These are phyloP conservation scores for Vicugna pacos DNA, from an alignment of 2,113 vertebrate species.

Conservation along the genomic window DNA sequence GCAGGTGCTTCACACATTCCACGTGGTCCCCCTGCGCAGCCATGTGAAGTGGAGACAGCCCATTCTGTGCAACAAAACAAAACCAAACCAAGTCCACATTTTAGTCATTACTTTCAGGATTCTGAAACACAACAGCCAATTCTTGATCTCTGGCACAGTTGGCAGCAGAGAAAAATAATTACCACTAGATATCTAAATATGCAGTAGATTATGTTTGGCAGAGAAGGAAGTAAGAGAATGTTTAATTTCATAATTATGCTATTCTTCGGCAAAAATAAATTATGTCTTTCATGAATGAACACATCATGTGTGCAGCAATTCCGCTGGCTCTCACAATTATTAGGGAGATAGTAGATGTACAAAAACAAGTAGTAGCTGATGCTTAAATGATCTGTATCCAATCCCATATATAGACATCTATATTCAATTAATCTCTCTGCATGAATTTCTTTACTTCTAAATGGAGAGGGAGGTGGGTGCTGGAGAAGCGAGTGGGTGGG, in stretches of 20 bases:
- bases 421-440: not conserved
- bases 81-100: not conserved
- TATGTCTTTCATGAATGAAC: not conserved
- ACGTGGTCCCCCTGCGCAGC: slow-evolving; percentile 98
- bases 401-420: not conserved
- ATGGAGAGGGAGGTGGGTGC: too few relatives aligned
- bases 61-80: slow-evolving; percentile 89
- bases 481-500: not conserved
- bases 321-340: not conserved
- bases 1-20: slow-evolving; percentile 97
- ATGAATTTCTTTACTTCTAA: not conserved
- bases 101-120: not conserved
- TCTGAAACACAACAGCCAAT: not conserved
- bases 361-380: not conserved
- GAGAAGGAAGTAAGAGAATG: not conserved
- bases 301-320: not conserved
- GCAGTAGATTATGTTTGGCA: too few relatives aligned
- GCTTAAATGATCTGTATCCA: not conserved
- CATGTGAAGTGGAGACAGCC: slow-evolving; percentile 98
- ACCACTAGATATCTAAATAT: not conserved
- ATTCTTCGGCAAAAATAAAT: not conserved
- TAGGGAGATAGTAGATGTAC: not conserved
- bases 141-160: not conserved
- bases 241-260: not conserved
- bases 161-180: not conserved